A percentile compares a stretch with the other conserved stretches of the same genome.
Conservation (phyloP, 2,113 vertebrate genomes). For the Microcebus lehilahytsara region DNA sequence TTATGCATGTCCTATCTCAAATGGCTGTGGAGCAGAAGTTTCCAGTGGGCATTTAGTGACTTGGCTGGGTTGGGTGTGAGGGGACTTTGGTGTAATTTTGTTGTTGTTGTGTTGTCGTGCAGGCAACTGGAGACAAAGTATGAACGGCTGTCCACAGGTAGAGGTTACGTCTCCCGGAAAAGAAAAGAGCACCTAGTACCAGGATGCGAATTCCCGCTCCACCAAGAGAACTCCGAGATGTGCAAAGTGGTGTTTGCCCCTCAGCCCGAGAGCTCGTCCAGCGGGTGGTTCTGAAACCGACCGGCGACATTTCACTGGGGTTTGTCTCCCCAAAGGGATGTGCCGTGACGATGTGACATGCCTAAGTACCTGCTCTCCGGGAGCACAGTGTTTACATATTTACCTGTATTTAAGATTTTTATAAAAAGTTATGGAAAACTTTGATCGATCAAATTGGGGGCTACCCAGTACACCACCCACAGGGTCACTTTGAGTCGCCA, state of each 20-base stretch:
- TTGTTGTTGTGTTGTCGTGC: background rate
- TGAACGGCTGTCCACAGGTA: slow-evolving; percentile 89
- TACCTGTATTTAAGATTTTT: slow-evolving; percentile 91
- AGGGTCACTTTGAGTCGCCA: slow-evolving; percentile 48
- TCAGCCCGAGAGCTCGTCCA: slow-evolving; percentile 74
- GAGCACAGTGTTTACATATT: slow-evolving; percentile 94
- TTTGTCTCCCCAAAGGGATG: background rate
- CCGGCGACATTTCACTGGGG: background rate
- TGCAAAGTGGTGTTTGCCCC: slow-evolving; percentile 90
- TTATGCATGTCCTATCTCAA: background rate
- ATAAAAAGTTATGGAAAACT: slow-evolving; percentile 67
- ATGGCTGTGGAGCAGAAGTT: background rate
- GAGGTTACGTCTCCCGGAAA: slow-evolving; percentile 81
- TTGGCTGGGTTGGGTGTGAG: background rate
- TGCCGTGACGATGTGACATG: background rate
- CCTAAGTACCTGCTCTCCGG: slow-evolving; percentile 69
- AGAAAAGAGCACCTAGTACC: slow-evolving; percentile 82
- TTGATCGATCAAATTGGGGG: background rate
- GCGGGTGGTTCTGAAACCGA: slow-evolving; percentile 84
- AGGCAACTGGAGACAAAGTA: slow-evolving; percentile 90
- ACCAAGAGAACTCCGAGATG: slow-evolving; percentile 98
- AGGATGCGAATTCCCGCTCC: slow-evolving; percentile 95
- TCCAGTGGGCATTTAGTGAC: background rate
- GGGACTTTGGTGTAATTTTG: background rate
- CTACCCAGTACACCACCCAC: background rate